These are phyloP conservation scores for Nymphalis io DNA, from an alignment of 1,140 invertebrate genomes.

Conservation along the genomic window DNA sequence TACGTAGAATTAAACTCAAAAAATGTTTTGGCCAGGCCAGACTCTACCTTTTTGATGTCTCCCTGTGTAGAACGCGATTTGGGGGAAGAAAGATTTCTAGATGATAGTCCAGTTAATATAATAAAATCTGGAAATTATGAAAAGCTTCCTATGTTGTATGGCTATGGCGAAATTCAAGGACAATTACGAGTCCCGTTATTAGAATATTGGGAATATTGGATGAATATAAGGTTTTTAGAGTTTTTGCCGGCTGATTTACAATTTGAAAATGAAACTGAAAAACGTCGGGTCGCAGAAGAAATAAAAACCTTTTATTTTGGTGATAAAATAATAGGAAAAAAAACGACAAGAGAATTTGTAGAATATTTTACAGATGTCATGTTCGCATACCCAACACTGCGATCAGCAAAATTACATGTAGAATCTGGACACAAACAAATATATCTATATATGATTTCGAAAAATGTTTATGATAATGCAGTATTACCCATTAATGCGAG, in stretches of 20 bases:
- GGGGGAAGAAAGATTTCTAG: conserved; percentile 47
- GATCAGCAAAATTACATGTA: conserved; percentile 46
- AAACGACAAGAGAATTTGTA: conserved; percentile 46
- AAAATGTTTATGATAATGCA: conserved; percentile 34
- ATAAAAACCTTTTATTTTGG: conserved; percentile 61
- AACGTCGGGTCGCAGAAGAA: conserved; percentile 41
- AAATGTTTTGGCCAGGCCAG: conserved; percentile 33
- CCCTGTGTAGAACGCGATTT: conserved; percentile 55
- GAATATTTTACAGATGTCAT: conserved; percentile 55
- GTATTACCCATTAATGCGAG: conserved; percentile 40
- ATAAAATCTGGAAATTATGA: conserved; percentile 51
- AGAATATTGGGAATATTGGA: conserved; percentile 48
- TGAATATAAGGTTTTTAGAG: conserved; percentile 59
- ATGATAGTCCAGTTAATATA: conserved; percentile 53
- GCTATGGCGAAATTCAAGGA: conserved; percentile 59
- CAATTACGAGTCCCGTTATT: conserved; percentile 44
- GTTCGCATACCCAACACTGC: conserved; percentile 47
- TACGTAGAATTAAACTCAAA: conserved; percentile 41
- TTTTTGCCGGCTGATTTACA: conserved; percentile 58
- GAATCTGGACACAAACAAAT: conserved; percentile 52
- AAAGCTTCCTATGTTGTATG: conserved; percentile 54
- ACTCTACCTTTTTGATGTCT: conserved; percentile 42
- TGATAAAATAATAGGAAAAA: conserved; percentile 35
- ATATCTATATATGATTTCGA: conserved; percentile 60
- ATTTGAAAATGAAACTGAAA: conserved; percentile 48